Base-by-base conservation (phyloP, 2,113 vertebrate genomes). In the Carassius carassius region DNA sequence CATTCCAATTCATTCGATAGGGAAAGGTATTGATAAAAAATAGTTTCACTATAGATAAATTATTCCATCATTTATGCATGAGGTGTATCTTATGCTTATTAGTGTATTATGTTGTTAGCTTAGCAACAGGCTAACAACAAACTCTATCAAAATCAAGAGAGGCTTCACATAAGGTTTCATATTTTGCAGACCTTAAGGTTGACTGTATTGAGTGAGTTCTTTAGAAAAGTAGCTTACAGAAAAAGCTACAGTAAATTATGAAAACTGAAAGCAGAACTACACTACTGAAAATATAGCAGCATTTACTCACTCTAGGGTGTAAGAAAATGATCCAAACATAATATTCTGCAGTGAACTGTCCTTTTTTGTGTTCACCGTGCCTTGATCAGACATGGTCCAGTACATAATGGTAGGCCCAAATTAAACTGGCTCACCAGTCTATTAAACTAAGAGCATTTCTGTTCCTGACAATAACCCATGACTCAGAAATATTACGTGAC, bases 401-500 rank as follows among this genome's bases (percentile, higher is more conserved):
- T 60, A 23, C 37, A 63, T 47, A 79, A 44, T 17, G 13, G 3
- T 8, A 62, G 19, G 21, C 25, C 11, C 11, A 62, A 41, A 41
- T 60, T 41, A 78, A 63, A 41, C 29, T 0, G 3, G 16, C 51
- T 58, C 32, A 78, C 75, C 51, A 79, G 14, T 79, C 56, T 41
- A 44, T 44, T 79, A 79, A 79, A 79, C 21, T 35, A 9, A 63
- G 35, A 63, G 58, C 58, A 44, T 79, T 79, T 79, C n/a, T 63
- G 37, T 63, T 41, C 41, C 51, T 44, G 21, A 37, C 69, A 25
- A 23, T 74, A 60, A 29, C 44, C 41, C 56, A 63, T 76, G 85
- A 92, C 82, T 91, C 90, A 90, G 84, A 88, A 91, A 90, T 90
- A 88, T 88, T 90, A 90, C 75, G 89, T 90, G 89, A 91, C 82